These are phyloP conservation scores for Penaeus japonicus DNA, from an alignment of 1,140 invertebrate genomes.

Conservation along the genomic window DNA sequence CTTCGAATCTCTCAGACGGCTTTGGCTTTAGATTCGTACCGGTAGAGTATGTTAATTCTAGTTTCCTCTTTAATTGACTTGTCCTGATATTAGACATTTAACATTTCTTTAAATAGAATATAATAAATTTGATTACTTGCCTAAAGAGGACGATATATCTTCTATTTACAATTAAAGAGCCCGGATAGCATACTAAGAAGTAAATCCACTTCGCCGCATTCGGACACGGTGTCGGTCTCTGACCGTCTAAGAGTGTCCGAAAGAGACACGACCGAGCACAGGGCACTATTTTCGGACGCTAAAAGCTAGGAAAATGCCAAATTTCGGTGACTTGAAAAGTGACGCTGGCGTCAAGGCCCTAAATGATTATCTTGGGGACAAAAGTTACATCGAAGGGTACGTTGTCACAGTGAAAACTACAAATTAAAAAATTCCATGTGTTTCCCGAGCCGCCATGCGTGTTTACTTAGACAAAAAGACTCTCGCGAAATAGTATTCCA, in stretches of 20 bases:
- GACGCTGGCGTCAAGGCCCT: slow-evolving; percentile 35
- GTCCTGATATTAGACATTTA: too few species aligned
- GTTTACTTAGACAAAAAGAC: too few species aligned
- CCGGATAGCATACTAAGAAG: not conserved
- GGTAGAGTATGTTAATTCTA: too few species aligned
- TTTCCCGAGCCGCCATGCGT: too few species aligned
- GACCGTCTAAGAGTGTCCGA: not conserved
- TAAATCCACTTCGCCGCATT: not conserved
- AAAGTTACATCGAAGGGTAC: slow-evolving; percentile 47
- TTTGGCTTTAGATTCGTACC: not conserved
- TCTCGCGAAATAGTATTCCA: too few species aligned
- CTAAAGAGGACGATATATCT: too few species aligned
- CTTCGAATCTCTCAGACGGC: not conserved
- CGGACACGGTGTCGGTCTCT: not conserved
- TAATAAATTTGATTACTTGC: too few species aligned
- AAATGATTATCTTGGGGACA: slow-evolving; percentile 35
- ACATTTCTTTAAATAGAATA: too few species aligned
- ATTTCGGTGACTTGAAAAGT: slow-evolving; percentile 37
- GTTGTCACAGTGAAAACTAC: not conserved
- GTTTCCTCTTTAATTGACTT: too few species aligned
- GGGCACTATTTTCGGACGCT: slow-evolving; percentile 1
- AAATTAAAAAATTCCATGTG: not conserved
- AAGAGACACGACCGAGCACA: not conserved
- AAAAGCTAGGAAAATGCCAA: slow-evolving; percentile 17
- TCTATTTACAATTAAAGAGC: not conserved